phyloP scores from a whole-genome alignment of 2,888 invertebrate genomes.

The Drosophila quinaria region DNA sequence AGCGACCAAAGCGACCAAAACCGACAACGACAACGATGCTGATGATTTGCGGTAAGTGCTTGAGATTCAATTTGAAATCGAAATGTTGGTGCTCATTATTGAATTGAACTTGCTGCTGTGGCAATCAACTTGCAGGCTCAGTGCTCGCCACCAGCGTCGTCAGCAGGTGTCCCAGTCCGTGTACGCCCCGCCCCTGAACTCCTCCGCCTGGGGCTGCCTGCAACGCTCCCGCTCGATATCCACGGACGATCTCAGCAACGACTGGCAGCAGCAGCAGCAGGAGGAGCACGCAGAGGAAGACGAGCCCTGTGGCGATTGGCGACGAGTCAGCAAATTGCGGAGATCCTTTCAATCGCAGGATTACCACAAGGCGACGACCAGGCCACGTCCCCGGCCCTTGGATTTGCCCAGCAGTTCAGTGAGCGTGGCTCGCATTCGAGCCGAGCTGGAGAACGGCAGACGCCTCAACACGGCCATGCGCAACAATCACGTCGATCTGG shows the following conservation, averaged over 20 bases:
- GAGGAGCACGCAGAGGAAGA: slow-evolving; percentile 81
- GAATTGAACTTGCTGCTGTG: slow-evolving; percentile 43
- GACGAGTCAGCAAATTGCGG: slow-evolving; percentile 88
- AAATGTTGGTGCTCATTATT: slow-evolving; percentile 56
- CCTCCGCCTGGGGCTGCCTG: slow-evolving; percentile 43
- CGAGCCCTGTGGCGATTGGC: slow-evolving; percentile 88
- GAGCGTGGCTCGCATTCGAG: slow-evolving; percentile 87
- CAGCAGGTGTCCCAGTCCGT: slow-evolving; percentile 78
- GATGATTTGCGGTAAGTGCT: slow-evolving; percentile 82
- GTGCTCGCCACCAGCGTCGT: slow-evolving; percentile 76
- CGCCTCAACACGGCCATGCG: slow-evolving; percentile 87
- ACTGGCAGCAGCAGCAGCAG: slow-evolving; percentile 84
- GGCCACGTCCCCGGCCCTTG: slow-evolving; percentile 70
- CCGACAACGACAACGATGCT: slow-evolving; percentile 61
- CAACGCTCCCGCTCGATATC: slow-evolving; percentile 85
- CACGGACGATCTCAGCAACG: slow-evolving; percentile 87
- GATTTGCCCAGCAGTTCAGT: slow-evolving; percentile 86
- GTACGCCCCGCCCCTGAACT: slow-evolving; percentile 66
- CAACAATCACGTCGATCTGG: slow-evolving; percentile 87
- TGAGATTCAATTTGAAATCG: slow-evolving; percentile 45
- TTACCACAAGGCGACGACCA: slow-evolving; percentile 55
- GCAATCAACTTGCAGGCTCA: slow-evolving; percentile 68
- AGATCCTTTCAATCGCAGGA: slow-evolving; percentile 90
- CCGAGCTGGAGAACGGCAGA: slow-evolving; percentile 87
- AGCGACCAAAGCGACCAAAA: slow-evolving; percentile 35